Evolutionary conservation across 2,888 invertebrate genomes (phyloP), one percentile per base, ranked within the genome.

Genomic region (Scotopteryx bipunctaria): DNA sequence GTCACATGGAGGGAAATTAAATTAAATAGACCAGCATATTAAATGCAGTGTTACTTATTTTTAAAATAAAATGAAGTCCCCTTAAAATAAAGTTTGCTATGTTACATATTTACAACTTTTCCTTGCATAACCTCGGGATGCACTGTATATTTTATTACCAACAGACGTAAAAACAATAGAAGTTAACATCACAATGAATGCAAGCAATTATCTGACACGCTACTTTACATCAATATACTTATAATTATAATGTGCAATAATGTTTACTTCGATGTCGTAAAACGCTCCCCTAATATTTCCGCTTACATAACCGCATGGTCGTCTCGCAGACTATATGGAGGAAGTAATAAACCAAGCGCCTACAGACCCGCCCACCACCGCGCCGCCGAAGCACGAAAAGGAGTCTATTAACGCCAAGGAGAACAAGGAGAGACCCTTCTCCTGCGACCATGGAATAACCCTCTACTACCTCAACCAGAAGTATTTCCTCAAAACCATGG

Each of bases 381-480:
- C 70, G 2, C 59, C 69, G 9, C 69, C 74, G 1, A 41, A 59
- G n/a, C 59, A 60, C 2, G 63, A 65, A 8, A 77, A 78, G 17
- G 66, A 81, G 73, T 69, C 83, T 57, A 63, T 71, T 32, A 69
- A 72, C 2, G 72, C 81, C 9, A 84, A 91, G 36, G 82, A 87
- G 32, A 83, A 83, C 15, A 81, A 90, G 59, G 83, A 88, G 38
- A 71, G 74, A 37, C 84, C 82, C 9, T 91, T 92, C 64, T 93
- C 95, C 1, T 96, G 96, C 77, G 96, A 96, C 76, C 93, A 94
- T 72, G 91, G 92, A 56, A 93, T 94, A 50, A 92, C 92, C 23
- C 83, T 96, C 2, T 96, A 94, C 74, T 92, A 94, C 40, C 77
- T 95, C 59, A 92, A 95, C 61, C 93, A 94, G 60, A 83, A 86